Evolutionary conservation across 2,888 invertebrate species (phyloP).

Genomic region (Lottia scabra): DNA sequence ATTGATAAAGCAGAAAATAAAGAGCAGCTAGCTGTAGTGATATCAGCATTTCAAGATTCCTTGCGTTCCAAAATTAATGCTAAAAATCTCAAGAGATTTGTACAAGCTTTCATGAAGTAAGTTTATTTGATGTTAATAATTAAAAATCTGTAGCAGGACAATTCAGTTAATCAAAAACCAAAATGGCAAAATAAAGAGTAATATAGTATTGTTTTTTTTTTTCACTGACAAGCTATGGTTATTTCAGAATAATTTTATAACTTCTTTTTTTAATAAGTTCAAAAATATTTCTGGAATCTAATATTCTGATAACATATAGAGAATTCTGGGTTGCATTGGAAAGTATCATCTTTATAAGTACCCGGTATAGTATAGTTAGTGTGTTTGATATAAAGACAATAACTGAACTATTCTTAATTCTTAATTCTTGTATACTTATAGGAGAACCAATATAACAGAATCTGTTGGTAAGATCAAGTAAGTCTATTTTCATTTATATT

Average conservation of each 20-base stretch:
- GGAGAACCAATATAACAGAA: slow-evolving; percentile 65
- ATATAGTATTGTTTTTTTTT: background rate
- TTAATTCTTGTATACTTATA: slow-evolving; percentile 46
- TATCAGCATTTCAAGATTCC: slow-evolving; percentile 82
- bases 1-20: slow-evolving; percentile 65
- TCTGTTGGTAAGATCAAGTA: slow-evolving; percentile 77
- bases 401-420: too few relatives aligned
- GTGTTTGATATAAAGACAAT: too few relatives aligned
- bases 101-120: slow-evolving; percentile 86
- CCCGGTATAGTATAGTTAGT: too few relatives aligned
- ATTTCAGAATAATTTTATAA: background rate
- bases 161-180: too few relatives aligned
- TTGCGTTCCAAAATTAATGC: slow-evolving; percentile 81
- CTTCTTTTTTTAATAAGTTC: too few relatives aligned
- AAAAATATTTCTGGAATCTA: too few relatives aligned
- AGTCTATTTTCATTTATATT: slow-evolving; percentile 35
- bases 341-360: too few relatives aligned
- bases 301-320: too few relatives aligned
- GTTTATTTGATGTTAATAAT: too few relatives aligned
- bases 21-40: slow-evolving; percentile 76
- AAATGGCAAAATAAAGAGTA: too few relatives aligned
- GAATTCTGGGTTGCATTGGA: too few relatives aligned
- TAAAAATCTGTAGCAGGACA: too few relatives aligned
- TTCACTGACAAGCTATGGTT: background rate
- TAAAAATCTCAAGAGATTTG: slow-evolving; percentile 84